A percentile compares a stretch with the other conserved stretches of the same genome.
Conservation (phyloP, 2,888 invertebrate genomes). For the Eristalinus aeneus region DNA sequence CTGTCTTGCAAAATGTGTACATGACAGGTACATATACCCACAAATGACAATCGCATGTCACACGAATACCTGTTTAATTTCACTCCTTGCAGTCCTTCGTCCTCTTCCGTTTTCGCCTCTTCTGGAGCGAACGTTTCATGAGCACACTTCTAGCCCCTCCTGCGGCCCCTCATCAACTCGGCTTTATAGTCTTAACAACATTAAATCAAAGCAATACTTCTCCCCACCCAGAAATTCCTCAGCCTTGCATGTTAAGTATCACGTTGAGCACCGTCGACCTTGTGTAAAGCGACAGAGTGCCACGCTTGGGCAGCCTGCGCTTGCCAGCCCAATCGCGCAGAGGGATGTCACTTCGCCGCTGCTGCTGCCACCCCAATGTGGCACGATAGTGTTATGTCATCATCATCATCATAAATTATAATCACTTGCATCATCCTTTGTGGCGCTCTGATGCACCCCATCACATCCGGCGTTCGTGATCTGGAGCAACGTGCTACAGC, state of each 20-base stretch:
- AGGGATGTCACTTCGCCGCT: not conserved
- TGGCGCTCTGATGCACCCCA: not conserved
- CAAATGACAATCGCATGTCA: not conserved
- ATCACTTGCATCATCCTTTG: not conserved
- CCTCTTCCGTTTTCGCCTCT: not conserved
- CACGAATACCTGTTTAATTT: not conserved
- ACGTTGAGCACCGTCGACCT: not conserved
- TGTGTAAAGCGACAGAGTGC: not conserved
- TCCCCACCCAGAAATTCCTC: not conserved
- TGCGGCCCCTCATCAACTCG: not conserved
- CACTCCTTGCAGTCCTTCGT: not conserved
- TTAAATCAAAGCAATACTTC: not conserved
- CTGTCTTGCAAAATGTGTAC: no score
- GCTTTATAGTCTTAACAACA: not conserved
- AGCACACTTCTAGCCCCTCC: not conserved
- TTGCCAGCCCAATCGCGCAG: not conserved
- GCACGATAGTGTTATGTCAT: not conserved
- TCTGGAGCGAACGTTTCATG: not conserved
- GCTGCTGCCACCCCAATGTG: not conserved
- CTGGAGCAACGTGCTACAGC: not conserved
- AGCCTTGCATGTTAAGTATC: not conserved
- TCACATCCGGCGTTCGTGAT: not conserved
- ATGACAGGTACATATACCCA: not conserved
- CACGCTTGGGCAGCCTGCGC: not conserved
- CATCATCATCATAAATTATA: not conserved